Evolutionary conservation across 2,888 invertebrate species (phyloP).

Genomic region (Latrodectus elegans): DNA sequence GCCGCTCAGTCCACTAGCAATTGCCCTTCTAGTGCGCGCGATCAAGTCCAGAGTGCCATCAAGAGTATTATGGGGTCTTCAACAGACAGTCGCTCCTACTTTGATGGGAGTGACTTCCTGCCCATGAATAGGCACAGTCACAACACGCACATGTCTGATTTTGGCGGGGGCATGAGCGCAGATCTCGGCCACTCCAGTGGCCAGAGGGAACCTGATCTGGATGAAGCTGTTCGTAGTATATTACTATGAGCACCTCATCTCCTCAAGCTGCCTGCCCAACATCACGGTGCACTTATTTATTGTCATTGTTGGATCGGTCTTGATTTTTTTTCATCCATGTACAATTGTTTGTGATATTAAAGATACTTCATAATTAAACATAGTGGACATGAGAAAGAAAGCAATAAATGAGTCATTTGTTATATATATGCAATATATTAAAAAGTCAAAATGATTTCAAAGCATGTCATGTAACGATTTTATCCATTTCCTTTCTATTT

Average conservation of each 20-base stretch:
- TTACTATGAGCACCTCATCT: constrained; percentile 73
- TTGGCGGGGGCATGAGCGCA: constrained; percentile 28
- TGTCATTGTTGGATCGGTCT: constrained; percentile 33
- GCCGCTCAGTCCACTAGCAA: constrained; percentile 81
- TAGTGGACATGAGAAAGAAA: neutral
- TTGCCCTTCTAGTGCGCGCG: constrained; percentile 20
- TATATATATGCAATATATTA: neutral
- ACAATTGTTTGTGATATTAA: constrained; percentile 42
- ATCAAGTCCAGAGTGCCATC: constrained; percentile 56
- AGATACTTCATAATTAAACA: neutral
- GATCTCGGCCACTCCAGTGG: constrained; percentile 58
- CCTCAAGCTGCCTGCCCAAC: constrained; percentile 60
- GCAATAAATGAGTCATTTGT: neutral
- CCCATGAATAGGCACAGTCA: constrained; percentile 34
- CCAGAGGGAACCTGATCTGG: constrained; percentile 74
- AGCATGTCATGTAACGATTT: neutral
- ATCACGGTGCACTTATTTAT: constrained; percentile 62
- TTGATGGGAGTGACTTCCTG: constrained; percentile 32
- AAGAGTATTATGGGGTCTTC: constrained; percentile 78
- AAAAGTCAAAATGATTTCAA: neutral
- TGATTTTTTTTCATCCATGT: constrained; percentile 20
- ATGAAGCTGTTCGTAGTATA: constrained; percentile 79
- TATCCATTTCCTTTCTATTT: constrained; percentile 7
- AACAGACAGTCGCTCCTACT: constrained; percentile 71
- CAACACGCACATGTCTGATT: constrained; percentile 30